Evolutionary conservation across 2,797 vertebrate species (phyloP).

Genomic region (Vultur gryphus): DNA sequence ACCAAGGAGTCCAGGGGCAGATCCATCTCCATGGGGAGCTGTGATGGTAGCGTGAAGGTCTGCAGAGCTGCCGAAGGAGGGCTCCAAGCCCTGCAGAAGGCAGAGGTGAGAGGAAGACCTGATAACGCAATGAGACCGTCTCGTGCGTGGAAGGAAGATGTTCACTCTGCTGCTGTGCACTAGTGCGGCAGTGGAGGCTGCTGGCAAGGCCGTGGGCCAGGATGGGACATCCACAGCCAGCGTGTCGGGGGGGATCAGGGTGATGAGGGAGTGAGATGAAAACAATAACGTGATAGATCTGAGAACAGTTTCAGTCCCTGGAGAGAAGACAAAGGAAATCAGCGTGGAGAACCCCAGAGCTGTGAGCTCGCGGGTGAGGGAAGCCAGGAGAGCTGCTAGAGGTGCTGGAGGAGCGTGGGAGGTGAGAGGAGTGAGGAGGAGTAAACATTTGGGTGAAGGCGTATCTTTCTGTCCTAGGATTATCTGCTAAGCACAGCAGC

Average conservation of each 20-base stretch:
- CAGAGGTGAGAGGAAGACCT: background rate
- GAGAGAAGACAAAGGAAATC: background rate
- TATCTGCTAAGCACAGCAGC: background rate
- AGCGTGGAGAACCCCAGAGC: background rate
- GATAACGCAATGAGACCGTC: fast-evolving
- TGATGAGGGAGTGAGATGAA: background rate
- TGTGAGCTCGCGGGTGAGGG: background rate
- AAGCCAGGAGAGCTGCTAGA: constrained; percentile 17
- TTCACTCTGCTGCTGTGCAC: background rate
- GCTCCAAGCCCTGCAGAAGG: background rate
- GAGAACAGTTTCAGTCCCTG: background rate
- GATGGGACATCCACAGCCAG: background rate
- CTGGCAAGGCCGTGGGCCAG: background rate
- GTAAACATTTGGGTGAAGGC: constrained; percentile 33
- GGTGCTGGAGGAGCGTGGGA: background rate
- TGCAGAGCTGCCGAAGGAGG: background rate
- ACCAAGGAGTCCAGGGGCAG: background rate
- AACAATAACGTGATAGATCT: background rate
- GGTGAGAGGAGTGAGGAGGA: constrained; percentile 49
- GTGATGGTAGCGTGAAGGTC: background rate
- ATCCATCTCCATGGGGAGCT: background rate
- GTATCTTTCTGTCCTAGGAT: background rate
- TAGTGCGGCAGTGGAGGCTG: background rate
- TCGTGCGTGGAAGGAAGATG: background rate
- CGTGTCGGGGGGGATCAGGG: background rate